These are phyloP conservation scores for Brachynemurus nebulosus DNA, from an alignment of 2,888 invertebrate species.

Conservation along the genomic window DNA sequence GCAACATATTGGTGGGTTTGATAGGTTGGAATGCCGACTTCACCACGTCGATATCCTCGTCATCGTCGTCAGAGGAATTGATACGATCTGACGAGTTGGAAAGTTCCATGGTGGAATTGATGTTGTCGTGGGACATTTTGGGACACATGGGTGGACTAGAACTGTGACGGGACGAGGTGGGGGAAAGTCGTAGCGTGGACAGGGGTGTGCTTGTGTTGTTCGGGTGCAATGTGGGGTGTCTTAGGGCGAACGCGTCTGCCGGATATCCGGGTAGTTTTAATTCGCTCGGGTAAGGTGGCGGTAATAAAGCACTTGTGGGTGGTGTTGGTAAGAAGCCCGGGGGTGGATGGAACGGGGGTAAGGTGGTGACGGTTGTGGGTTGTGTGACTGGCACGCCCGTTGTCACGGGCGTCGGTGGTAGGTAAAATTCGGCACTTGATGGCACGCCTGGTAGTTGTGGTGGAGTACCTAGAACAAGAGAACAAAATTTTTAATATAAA, in stretches of 20 bases:
- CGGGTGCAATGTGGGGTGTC: constrained; percentile 19
- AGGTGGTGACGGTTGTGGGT: neutral
- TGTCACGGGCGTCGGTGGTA: constrained; percentile 33
- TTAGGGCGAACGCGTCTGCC: constrained; percentile 23
- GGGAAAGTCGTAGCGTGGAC: constrained; percentile 33
- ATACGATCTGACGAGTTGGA: too few relatives aligned
- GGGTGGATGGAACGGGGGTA: constrained; percentile 16
- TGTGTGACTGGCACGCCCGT: constrained; percentile 30
- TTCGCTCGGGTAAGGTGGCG: constrained; percentile 39
- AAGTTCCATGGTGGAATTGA: constrained; percentile 47
- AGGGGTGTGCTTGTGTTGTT: constrained; percentile 29
- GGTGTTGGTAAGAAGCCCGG: constrained; percentile 17
- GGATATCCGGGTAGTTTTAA: constrained; percentile 24
- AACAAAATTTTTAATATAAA: constrained; percentile 15
- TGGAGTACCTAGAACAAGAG: constrained; percentile 31
- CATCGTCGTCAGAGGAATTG: constrained; percentile 49
- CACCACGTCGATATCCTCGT: constrained; percentile 61
- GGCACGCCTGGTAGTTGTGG: constrained; percentile 30
- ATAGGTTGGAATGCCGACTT: constrained; percentile 62
- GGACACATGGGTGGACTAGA: constrained; percentile 38
- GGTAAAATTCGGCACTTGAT: constrained; percentile 34
- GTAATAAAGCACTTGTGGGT: constrained; percentile 40
- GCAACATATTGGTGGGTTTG: constrained; percentile 40
- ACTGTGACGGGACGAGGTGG: constrained; percentile 37
- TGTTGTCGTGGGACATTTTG: constrained; percentile 30